Evolutionary conservation across 2,888 invertebrate species (phyloP).

Genomic region (Platycheirus rosarum): DNA sequence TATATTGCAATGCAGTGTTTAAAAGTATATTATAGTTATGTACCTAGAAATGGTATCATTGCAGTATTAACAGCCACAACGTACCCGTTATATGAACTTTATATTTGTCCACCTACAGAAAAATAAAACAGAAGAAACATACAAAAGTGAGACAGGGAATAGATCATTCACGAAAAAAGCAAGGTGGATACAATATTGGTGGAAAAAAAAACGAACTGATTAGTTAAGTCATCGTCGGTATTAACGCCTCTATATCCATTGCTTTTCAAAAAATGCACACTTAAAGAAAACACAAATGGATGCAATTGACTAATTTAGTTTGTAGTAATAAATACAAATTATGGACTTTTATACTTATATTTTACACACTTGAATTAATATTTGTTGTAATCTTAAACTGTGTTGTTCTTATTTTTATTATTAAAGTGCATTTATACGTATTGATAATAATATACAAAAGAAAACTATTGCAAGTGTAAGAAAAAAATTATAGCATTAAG

Average conservation of each 20-base stretch:
- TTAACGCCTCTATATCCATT: constrained; percentile 51
- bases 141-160: constrained; percentile 51
- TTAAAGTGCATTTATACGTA: constrained; percentile 28
- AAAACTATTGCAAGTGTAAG: constrained; percentile 44
- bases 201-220: constrained; percentile 61
- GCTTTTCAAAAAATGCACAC: constrained; percentile 26
- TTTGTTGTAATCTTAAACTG: constrained; percentile 26
- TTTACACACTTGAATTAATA: constrained; percentile 20
- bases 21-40: constrained; percentile 18
- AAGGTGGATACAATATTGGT: constrained; percentile 47
- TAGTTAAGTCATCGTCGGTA: constrained; percentile 64
- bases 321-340: constrained; percentile 23
- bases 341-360: constrained; percentile 31
- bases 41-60: constrained; percentile 40
- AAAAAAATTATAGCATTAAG: constrained; percentile 38
- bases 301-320: constrained; percentile 51
- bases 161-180: constrained; percentile 26
- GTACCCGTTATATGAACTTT: constrained; percentile 46
- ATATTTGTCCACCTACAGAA: constrained; percentile 64
- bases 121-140: constrained; percentile 20
- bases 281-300: constrained; percentile 53
- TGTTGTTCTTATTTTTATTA: constrained; percentile 34
- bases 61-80: constrained; percentile 69
- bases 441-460: constrained; percentile 12
- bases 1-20: constrained; percentile 60